phyloP scores from a whole-genome alignment of 1,140 invertebrate species.

The Drosophila eugracilis region DNA sequence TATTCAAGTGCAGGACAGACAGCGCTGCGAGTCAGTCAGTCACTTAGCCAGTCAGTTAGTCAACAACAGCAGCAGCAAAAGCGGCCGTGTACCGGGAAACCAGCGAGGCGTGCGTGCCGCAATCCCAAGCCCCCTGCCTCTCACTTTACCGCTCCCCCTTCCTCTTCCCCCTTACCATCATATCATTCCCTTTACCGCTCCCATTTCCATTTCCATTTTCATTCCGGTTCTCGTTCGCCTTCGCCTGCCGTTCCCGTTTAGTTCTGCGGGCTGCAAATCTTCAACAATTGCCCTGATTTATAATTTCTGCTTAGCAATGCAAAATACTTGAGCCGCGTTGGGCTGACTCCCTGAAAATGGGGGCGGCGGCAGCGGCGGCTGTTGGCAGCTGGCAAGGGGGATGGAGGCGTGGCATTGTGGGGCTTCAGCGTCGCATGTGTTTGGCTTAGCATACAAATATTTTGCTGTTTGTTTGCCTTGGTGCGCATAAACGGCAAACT shows the following conservation, averaged over 20 bases:
- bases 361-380: background rate
- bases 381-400: constrained; percentile 11
- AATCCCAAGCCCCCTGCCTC: constrained; percentile 22
- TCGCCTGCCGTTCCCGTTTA: constrained; percentile 55
- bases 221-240: constrained; percentile 28
- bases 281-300: constrained; percentile 83
- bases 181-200: constrained; percentile 1
- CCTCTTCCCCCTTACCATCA: background rate
- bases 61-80: constrained; percentile 47
- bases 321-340: constrained; percentile 80
- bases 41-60: constrained; percentile 60
- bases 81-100: constrained; percentile 33
- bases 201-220: constrained; percentile 27
- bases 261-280: constrained; percentile 82
- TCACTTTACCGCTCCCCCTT: background rate
- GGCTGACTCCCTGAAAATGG: constrained; percentile 30
- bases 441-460: constrained; percentile 83
- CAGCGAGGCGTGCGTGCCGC: constrained; percentile 58
- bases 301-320: constrained; percentile 83
- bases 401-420: constrained; percentile 54
- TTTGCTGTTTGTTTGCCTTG: constrained; percentile 82
- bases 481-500: constrained; percentile 69
- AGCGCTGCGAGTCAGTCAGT: constrained; percentile 39
- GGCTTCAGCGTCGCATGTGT: constrained; percentile 74
- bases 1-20: constrained; percentile 29